Percentiles rank a stretch among this genome's conserved stretches.
Conservation (phyloP, 2,113 vertebrate genomes). For the Thinocorus orbignyianus region DNA sequence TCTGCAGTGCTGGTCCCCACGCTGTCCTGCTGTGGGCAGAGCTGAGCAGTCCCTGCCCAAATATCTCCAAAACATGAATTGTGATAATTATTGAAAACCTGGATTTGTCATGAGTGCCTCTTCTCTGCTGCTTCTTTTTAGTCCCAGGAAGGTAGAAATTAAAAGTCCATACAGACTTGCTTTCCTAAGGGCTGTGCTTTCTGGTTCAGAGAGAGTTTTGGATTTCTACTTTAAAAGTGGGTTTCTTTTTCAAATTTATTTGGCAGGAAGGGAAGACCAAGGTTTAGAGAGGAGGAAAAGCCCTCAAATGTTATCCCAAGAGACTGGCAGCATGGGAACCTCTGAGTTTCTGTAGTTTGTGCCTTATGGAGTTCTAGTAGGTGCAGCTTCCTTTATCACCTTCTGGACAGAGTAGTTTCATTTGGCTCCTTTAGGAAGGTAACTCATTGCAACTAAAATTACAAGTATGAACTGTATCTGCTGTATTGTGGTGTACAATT, state of each 20-base stretch:
- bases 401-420: background rate
- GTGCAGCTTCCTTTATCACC: background rate
- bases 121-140: background rate
- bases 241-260: background rate
- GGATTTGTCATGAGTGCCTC: background rate
- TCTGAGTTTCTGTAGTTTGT: background rate
- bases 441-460: background rate
- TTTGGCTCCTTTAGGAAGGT: background rate
- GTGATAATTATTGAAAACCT: background rate
- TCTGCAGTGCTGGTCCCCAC: background rate
- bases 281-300: background rate
- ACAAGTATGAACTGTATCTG: background rate
- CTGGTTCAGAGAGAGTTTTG: background rate
- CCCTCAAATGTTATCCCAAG: background rate
- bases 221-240: background rate
- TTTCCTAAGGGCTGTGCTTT: background rate
- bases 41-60: background rate
- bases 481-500: background rate
- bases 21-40: background rate
- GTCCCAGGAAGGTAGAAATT: background rate
- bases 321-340: background rate
- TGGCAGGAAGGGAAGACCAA: background rate
- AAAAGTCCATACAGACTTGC: background rate
- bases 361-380: background rate
- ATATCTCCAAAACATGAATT: background rate